phyloP scores from a whole-genome alignment of 2,113 vertebrate species.

The Phaetusa simplex region DNA sequence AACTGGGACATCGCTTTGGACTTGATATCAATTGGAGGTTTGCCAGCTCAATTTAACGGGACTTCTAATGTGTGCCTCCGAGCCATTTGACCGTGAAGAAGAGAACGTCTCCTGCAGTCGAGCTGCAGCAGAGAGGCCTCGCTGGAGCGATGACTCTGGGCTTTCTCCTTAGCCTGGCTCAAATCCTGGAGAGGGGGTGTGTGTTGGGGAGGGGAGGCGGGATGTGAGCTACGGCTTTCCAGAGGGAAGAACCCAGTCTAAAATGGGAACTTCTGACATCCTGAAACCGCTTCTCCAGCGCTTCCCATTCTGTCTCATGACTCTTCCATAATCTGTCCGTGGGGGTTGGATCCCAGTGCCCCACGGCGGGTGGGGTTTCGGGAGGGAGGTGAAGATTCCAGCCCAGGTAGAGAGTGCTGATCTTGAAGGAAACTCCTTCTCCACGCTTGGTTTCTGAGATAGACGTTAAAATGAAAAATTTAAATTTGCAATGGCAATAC shows the following conservation, averaged over 20 bases:
- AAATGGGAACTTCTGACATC: background rate
- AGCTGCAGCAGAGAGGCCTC: background rate
- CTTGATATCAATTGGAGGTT: background rate
- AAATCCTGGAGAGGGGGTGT: background rate
- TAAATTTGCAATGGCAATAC: background rate
- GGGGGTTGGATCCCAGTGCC: background rate
- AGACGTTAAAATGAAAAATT: background rate
- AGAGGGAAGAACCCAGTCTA: background rate
- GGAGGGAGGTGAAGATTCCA: background rate
- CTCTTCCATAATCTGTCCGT: background rate
- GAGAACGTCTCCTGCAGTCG: background rate
- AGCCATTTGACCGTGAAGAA: background rate
- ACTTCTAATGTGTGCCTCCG: background rate
- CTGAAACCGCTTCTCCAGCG: background rate
- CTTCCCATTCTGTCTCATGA: slow-evolving; percentile 9
- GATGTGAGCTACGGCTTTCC: background rate
- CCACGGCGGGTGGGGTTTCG: rapidly evolving
- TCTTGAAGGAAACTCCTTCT: background rate
- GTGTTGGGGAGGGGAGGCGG: too few species aligned
- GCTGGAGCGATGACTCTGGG: background rate
- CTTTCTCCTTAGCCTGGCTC: background rate
- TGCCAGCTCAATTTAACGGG: background rate
- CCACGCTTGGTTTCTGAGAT: background rate
- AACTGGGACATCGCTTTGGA: background rate
- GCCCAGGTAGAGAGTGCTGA: background rate